Evolutionary conservation across 2,113 vertebrate genomes (phyloP).

Genomic region (Gadus chalcogrammus): DNA sequence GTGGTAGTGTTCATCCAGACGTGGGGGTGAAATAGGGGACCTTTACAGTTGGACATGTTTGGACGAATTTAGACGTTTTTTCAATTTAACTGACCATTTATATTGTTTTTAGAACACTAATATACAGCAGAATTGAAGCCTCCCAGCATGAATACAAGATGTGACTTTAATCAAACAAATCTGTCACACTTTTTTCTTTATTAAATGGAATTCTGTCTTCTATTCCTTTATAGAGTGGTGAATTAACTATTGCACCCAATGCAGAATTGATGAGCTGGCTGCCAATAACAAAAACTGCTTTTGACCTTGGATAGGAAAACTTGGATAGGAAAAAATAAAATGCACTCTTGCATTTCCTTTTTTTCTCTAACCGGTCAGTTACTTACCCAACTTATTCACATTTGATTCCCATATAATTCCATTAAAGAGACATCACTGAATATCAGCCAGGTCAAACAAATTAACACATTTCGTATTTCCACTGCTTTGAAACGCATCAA

Average conservation of each 20-base stretch:
- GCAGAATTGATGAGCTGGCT: slow-evolving; percentile 6
- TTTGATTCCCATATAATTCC: too few species aligned
- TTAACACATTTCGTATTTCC: too few species aligned
- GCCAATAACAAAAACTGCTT: slow-evolving; percentile 21
- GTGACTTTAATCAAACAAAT: neutral
- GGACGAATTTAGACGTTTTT: neutral
- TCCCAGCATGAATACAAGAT: too few species aligned
- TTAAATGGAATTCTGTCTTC: slow-evolving; percentile 25
- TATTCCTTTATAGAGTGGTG: slow-evolving; percentile 22
- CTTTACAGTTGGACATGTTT: neutral
- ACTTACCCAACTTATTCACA: too few species aligned
- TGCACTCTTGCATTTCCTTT: neutral
- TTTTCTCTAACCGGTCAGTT: neutral
- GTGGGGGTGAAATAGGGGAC: too few species aligned
- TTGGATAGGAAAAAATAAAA: slow-evolving; percentile 1
- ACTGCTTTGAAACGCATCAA: too few species aligned
- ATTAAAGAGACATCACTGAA: too few species aligned
- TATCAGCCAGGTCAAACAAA: too few species aligned
- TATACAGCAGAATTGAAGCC: neutral
- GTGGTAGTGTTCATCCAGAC: too few species aligned
- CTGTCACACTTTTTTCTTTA: neutral
- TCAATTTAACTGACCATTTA: neutral
- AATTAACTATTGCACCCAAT: slow-evolving; percentile 1
- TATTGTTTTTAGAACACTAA: neutral
- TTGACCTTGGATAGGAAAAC: slow-evolving; percentile 23